A percentile compares a stretch with the other conserved stretches of the same genome.
phyloP scores from a whole-genome alignment of 1,140 invertebrate species.

The Drosophila triauraria region DNA sequence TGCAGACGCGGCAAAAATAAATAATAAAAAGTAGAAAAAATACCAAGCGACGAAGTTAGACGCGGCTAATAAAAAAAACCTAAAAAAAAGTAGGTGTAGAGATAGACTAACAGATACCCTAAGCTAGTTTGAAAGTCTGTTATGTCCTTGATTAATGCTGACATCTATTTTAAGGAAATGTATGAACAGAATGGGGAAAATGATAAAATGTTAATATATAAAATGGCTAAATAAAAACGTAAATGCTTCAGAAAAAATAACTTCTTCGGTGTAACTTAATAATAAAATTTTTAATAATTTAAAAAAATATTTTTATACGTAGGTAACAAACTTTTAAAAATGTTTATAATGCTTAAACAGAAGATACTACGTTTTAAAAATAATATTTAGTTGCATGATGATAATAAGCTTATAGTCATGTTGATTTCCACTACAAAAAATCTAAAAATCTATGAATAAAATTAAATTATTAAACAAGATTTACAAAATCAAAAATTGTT shows the following conservation, averaged over 20 bases:
- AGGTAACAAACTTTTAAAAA: too few species aligned
- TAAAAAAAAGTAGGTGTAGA: not conserved
- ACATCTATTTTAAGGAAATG: not conserved
- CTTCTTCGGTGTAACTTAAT: too few species aligned
- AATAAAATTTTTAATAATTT: too few species aligned
- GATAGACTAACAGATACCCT: not conserved
- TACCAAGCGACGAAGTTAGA: slow-evolving; percentile 39
- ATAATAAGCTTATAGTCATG: too few species aligned
- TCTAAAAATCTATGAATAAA: not conserved
- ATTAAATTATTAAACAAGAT: not conserved
- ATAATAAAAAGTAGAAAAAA: slow-evolving; percentile 62
- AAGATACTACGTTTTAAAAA: too few species aligned
- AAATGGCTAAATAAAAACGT: too few species aligned
- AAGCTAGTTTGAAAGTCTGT: not conserved
- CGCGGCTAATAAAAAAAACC: slow-evolving; percentile 1
- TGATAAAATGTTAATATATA: not conserved
- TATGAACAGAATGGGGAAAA: not conserved
- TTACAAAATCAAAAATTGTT: not conserved
- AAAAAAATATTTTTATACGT: too few species aligned
- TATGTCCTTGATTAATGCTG: too few species aligned
- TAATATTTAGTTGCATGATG: too few species aligned
- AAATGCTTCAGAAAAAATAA: too few species aligned
- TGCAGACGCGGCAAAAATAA: slow-evolving; percentile 77
- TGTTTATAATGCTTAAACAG: too few species aligned
- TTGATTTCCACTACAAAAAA: too few species aligned